Conservation (phyloP, 2,888 invertebrate species). For the Rhopalosiphum nymphaeae region DNA sequence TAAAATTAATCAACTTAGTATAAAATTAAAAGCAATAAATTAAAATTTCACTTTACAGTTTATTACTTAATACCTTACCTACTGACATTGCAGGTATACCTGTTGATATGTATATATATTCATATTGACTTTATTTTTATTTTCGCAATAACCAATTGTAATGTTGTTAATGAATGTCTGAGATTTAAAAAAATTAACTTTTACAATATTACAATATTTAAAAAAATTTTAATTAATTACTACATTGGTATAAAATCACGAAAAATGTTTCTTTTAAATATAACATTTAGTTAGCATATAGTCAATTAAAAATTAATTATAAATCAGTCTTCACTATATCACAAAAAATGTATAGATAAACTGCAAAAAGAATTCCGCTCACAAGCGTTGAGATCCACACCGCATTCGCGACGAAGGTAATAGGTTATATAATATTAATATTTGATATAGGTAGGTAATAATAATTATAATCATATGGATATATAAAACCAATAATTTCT, state of each 20-base stretch:
- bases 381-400: neutral
- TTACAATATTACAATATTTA: neutral
- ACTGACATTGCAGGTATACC: neutral
- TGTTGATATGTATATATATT: neutral
- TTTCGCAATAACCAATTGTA: neutral
- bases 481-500: neutral
- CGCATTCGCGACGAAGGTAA: neutral
- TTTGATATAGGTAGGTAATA: neutral
- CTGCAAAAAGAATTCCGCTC: neutral
- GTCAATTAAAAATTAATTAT: neutral
- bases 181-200: neutral
- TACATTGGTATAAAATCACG: neutral
- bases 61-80: neutral
- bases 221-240: neutral
- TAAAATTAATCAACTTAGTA: neutral
- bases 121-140: neutral
- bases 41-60: neutral
- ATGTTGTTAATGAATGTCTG: neutral
- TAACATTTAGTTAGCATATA: neutral
- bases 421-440: neutral
- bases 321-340: neutral
- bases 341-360: neutral
- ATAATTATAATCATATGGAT: neutral
- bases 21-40: neutral
- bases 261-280: neutral